Evolutionary conservation across 2,113 vertebrate genomes (phyloP), one percentile per base, ranked within the genome.

Genomic region (Larimichthys polyactis): DNA sequence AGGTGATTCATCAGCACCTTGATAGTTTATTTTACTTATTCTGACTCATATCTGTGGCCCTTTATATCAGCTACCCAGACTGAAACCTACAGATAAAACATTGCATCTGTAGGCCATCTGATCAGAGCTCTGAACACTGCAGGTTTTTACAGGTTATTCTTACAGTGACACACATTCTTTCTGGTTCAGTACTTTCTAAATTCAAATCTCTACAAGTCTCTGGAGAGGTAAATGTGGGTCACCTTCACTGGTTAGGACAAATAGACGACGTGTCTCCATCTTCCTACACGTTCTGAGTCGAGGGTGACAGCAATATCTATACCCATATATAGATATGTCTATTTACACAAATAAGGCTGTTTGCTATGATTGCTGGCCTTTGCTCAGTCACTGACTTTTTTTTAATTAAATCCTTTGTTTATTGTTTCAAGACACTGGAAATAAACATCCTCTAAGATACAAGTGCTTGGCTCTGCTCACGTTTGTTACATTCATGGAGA

Each of bases 371-470:
- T 54, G 29, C 48, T 87, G 86, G 40, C 83, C 81, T 83, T 64
- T 89, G 57, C 77, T 66, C 76, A n/a, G 43, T 64, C n/a, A 12
- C 10, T 11, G 82, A 86, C 64, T 63, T 44, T 77, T 77, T 89
- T 93, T 93, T 90, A 94, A 94, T 95, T 91, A 93, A 91, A 46
- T 54, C 67, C 29, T 84, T 44, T 0, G 81, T 94, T 93, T 94
- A 89, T 93, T 94, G 29, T 92, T 81, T n/a, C 74, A 89, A 79
- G 64, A 75, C 22, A 79, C 43, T 84, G 71, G 51, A 92, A 93
- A 94, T 90, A 94, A 92, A 92, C 83, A 66, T 85, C 70, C 59
- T 79, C 29, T 51, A 17, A 84, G 46, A 79, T 54, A 51, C 27
- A 71, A 52, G 64, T 60, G 70, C 20, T 85, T 84, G 75, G 82